These are phyloP conservation scores for Ostrea denselamellosa DNA, from an alignment of 1,140 invertebrate species.

Conservation along the genomic window DNA sequence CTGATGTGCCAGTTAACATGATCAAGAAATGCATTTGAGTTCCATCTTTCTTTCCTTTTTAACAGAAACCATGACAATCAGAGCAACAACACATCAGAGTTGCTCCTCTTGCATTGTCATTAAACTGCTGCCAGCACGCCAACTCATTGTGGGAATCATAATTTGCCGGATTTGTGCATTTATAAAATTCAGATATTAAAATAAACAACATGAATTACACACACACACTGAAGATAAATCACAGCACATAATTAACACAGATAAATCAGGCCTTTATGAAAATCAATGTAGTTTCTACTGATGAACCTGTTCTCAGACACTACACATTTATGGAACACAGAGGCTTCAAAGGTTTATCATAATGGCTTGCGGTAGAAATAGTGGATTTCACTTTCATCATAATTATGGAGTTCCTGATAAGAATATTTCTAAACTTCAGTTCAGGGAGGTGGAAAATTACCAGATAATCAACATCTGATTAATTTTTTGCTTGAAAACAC, in stretches of 20 bases:
- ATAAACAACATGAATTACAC: neutral
- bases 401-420: constrained; percentile 38
- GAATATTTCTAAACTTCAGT: neutral
- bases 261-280: constrained; percentile 7
- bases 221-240: neutral
- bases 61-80: too few species aligned
- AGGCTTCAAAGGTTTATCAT: constrained; percentile 29
- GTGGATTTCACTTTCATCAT: constrained; percentile 38
- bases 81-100: neutral
- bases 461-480: constrained; percentile 14
- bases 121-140: neutral
- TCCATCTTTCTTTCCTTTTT: too few species aligned
- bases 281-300: constrained; percentile 5
- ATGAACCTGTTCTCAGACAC: neutral
- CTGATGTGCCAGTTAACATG: neutral
- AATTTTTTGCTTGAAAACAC: constrained; percentile 16
- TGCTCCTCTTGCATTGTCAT: neutral
- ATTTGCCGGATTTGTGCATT: neutral
- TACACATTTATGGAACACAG: neutral
- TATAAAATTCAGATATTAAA: neutral
- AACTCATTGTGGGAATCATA: neutral
- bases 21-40: too few species aligned
- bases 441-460: constrained; percentile 2
- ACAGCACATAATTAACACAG: neutral
- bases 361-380: constrained; percentile 35